Conservation (phyloP, 2,113 vertebrate genomes). For the Platysternon megacephalum region DNA sequence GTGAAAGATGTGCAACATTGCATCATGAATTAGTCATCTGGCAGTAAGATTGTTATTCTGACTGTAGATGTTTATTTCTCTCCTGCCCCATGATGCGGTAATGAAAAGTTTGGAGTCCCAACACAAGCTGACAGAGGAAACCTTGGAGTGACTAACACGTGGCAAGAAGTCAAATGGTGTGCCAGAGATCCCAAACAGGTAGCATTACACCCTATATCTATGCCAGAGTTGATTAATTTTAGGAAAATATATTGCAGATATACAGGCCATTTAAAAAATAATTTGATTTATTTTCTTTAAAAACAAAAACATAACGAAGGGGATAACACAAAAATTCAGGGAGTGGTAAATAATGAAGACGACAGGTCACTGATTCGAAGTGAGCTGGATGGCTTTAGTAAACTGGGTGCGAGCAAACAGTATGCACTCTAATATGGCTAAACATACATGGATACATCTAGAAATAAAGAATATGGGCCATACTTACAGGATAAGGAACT, state of each 20-base stretch:
- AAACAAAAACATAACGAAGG: neutral
- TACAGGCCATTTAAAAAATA: too few relatives aligned
- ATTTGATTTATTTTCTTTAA: too few relatives aligned
- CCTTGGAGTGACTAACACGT: neutral
- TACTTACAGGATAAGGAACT: too few relatives aligned
- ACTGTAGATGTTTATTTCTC: neutral
- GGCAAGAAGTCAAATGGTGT: neutral
- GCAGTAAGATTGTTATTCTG: neutral
- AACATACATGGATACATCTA: too few relatives aligned
- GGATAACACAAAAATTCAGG: neutral
- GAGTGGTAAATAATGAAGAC: too few relatives aligned
- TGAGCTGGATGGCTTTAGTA: too few relatives aligned
- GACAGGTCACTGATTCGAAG: too few relatives aligned
- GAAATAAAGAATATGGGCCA: too few relatives aligned
- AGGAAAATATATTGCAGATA: neutral
- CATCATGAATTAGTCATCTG: neutral
- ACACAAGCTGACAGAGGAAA: neutral
- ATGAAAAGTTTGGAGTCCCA: neutral
- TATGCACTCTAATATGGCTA: too few relatives aligned
- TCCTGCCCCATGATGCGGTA: neutral
- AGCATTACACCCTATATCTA: neutral
- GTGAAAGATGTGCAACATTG: neutral
- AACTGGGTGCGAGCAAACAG: too few relatives aligned
- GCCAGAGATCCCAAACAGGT: neutral
- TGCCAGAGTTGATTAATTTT: neutral